Base-by-base conservation (phyloP, 2,888 invertebrate species). In the Dendrolimus houi region DNA sequence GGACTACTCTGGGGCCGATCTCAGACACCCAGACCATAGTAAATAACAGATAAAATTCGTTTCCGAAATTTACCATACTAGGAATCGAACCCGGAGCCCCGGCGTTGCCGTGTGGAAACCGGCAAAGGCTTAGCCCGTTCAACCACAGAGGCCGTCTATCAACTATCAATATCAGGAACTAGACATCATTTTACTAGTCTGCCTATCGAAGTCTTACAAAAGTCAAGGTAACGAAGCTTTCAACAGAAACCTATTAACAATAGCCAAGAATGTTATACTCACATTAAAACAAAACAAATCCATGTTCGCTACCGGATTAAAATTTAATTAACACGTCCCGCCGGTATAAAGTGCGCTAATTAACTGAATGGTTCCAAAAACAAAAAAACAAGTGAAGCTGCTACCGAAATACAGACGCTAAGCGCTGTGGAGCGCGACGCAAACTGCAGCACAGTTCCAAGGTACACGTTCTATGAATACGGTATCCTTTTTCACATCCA, bases 291-390 rank as follows among this genome's bases (percentile, higher is more conserved):
- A 69, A 62, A 79, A 74, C 72, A 72, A 79, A 77, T 80, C 72
- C 87, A 86, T 85, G 69, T 81, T 77, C 75, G 77, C 71, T 70
- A 73, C 70, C 66, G 68, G 69, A 69, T 71, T 66, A 47, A 9
- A 10, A 61, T 69, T 70, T 77, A 83, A 82, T 82, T 81, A 81
- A 75, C 72, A 82, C 81, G 84, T 84, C 82, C 74, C 74, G 68
- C 77, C 71, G 65, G 69, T 72, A 61, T 75, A 73, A 68, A 72
- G 70, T 72, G 64, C 71, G 73, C 70, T 85, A 88, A 88, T 87
- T 87, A 83, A 86, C 83, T 89, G 81, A 86, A 81, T 73, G 68
- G 71, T 77, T 76, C 67, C 69, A 68, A 81, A 29, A 81, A 79
- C 72, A 79, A 79, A 75, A 79, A 75, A 76, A 76, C 70, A 66